Evolutionary conservation across 2,113 vertebrate species (phyloP).

Genomic region (Hippolais icterina): DNA sequence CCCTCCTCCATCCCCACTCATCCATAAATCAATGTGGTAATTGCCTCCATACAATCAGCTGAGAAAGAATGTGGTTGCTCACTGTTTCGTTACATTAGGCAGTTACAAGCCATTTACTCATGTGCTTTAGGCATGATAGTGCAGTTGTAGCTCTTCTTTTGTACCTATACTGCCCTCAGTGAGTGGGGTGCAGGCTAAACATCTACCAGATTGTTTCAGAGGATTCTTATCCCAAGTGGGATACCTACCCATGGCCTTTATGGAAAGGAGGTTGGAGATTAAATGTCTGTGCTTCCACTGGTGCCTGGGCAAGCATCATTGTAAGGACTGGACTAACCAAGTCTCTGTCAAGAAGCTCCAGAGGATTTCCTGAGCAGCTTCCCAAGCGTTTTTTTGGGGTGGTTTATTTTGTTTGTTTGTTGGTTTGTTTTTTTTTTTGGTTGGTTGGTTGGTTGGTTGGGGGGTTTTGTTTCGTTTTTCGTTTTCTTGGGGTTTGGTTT

Average conservation of each 20-base stretch:
- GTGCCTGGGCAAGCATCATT: not conserved
- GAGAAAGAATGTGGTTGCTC: not conserved
- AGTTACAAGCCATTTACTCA: not conserved
- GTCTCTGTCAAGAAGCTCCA: not conserved
- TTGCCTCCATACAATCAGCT: not conserved
- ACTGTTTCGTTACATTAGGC: not conserved
- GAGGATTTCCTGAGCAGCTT: not conserved
- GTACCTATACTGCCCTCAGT: not conserved
- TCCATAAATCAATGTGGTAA: not conserved
- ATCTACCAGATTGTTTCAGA: not conserved
- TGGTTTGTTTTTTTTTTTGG: no score
- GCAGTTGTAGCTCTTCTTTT: not conserved
- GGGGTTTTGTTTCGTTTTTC: not conserved
- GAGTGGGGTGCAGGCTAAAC: not conserved
- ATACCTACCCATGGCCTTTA: rapidly evolving
- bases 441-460: not conserved
- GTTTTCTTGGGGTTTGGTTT: not conserved
- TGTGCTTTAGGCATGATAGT: not conserved
- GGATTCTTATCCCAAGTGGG: not conserved
- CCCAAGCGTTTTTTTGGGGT: not conserved
- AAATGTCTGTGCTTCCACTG: not conserved
- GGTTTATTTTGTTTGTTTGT: not conserved
- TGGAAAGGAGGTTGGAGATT: not conserved
- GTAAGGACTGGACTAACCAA: not conserved
- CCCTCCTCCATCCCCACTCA: not conserved